Evolutionary conservation across 2,888 invertebrate species (phyloP), one percentile per base, ranked within the genome.

Genomic region (Chaitophorus viminalis): DNA sequence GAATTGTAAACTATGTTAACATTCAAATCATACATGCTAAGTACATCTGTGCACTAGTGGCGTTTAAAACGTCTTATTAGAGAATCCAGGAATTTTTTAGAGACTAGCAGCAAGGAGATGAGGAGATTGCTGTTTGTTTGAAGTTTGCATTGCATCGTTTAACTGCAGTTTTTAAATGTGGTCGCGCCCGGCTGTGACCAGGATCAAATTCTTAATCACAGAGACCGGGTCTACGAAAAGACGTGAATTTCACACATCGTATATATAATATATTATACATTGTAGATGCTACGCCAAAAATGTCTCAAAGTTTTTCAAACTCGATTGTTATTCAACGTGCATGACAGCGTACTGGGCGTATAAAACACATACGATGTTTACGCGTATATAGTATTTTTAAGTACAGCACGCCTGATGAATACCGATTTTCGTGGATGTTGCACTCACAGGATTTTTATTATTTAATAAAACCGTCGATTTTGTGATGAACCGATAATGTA

Each of bases 281-380:
- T 14, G 0, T 31, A 60, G 17, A 31, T 70, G 17, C 21, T n/a
- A 11, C 25, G 9, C 11, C 70, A 25, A 25, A 5, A 29, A 3
- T 6, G 25, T 17, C 31, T 3, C 54, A n/a, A 76, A 33, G 31
- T 76, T 84, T 46, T 8, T 17, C 31, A 1, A 84, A 83, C 76
- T 65, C 77, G n/a, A 68, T 84, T 84, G 84, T 65, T 65, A 84
- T 84, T 84, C 84, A 68, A 77, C 11, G 18, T 65, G 31, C 4
- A 33, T 3, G 31, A n/a, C 68, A 25, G 29, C 68, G 68, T 5
- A 29, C 31, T n/a, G 5, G 1, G 60, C 60, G 60, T 60, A n/a
- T n/a, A 60, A 21, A 60, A 60, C 33, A 52, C n/a, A n/a, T 36
- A 25, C 6, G 11, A 60, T 78, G 54, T 25, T 54, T 9, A 8